Base-by-base conservation (phyloP, 2,888 invertebrate species). In the Tenthredo mesomela region DNA sequence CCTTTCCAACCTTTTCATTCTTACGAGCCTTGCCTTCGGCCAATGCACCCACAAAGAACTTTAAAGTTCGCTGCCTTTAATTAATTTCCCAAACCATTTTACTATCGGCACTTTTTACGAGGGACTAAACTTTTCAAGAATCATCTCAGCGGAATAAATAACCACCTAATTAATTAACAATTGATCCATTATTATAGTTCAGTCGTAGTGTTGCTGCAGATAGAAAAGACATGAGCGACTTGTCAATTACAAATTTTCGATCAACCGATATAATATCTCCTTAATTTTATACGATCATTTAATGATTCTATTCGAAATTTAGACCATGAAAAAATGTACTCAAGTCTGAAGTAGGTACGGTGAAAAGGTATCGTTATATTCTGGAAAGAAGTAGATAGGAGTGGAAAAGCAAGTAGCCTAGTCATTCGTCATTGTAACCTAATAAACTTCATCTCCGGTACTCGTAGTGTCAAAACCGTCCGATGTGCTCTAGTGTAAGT, bases 61-160 rank as follows among this genome's bases (percentile, higher is more conserved):
- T 87, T 86, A 87, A 87, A 86, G 86, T 86, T 87, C 85, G 85
- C 87, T 86, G 83, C 86, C 84, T 88, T 87, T 88, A 88, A 88
- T 88, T 88, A 88, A 88, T 88, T 88, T 84, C 86, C 85, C 84
- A 86, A 87, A 86, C 37, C 37, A 61, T 80, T 61, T 80, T 80
- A 80, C 61, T 80, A 61, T 80, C 58, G 80, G 61, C 80, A 80
- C 80, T 80, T 80, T 80, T 80, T 58, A 37, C 47, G 50, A 58
- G 61, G 37, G 40, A 33, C 37, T 29, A 80, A 47, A 80, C 80
- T 80, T 80, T 80, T 58, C 21, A 21, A 21, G 40, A 61, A 25
- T n/a, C 21, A 50, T 21, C 80, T 37, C 25, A 12, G 6, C 58
- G 58, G 61, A 80, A 80, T 80, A 80, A 80, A 80, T 80, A 58